A percentile compares a stretch with the other conserved stretches of the same genome.
Evolutionary conservation across 1,140 invertebrate species (phyloP).

Genomic region (Asobara japonica): DNA sequence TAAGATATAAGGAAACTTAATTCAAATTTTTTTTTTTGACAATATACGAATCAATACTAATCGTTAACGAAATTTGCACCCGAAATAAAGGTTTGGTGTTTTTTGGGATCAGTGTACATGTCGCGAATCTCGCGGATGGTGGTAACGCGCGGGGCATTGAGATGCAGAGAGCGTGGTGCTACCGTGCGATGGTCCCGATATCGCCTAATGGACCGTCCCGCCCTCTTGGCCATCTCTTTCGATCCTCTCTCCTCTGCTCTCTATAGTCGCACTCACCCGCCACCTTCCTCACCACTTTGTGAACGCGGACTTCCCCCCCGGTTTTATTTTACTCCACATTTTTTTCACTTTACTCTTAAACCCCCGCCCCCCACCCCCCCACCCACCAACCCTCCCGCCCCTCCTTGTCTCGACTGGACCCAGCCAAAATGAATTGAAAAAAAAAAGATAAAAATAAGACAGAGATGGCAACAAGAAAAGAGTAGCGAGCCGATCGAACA

Average conservation of each 20-base stretch:
- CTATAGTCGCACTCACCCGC: slow-evolving; percentile 42
- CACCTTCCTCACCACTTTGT: slow-evolving; percentile 46
- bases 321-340: slow-evolving; percentile 31
- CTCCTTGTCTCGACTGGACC: background rate
- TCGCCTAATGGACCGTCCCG: slow-evolving; percentile 65
- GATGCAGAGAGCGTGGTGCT: slow-evolving; percentile 67
- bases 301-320: slow-evolving; percentile 25
- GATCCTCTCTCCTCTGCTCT: slow-evolving; percentile 35
- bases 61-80: background rate
- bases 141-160: slow-evolving; percentile 55
- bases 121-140: slow-evolving; percentile 36
- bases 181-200: slow-evolving; percentile 68
- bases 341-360: slow-evolving; percentile 24
- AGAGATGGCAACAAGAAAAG: slow-evolving; percentile 19
- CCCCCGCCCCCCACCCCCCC: background rate
- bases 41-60: background rate
- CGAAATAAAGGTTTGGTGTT: background rate
- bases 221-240: slow-evolving; percentile 46
- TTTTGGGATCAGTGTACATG: background rate
- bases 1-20: no score
- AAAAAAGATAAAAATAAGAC: background rate
- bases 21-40: no score
- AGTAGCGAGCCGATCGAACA: slow-evolving; percentile 36
- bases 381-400: background rate
- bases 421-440: background rate